phyloP scores from a whole-genome alignment of 2,888 invertebrate genomes.

The Phorcus lineatus region DNA sequence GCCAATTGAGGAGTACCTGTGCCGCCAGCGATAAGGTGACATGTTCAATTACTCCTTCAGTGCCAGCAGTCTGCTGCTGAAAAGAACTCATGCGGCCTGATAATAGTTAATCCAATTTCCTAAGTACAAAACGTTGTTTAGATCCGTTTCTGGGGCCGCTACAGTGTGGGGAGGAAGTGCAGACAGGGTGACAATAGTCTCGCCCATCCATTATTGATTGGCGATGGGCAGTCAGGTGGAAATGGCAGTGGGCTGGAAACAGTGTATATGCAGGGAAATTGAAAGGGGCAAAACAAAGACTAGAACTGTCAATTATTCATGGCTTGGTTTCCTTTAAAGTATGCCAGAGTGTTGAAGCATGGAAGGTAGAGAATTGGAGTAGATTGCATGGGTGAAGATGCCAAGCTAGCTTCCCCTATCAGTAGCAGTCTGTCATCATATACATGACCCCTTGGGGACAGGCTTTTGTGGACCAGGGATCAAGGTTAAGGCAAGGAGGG shows the following conservation, averaged over 20 bases:
- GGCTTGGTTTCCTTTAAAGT: constrained; percentile 8
- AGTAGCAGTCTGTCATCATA: too few relatives aligned
- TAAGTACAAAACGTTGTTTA: background rate
- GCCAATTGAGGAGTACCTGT: too few relatives aligned
- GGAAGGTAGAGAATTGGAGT: background rate
- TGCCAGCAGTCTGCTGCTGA: background rate
- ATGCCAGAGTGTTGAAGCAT: background rate
- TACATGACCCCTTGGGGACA: too few relatives aligned
- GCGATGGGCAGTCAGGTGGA: background rate
- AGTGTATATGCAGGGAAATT: background rate
- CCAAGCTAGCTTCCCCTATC: too few relatives aligned
- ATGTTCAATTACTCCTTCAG: background rate
- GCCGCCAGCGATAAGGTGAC: background rate
- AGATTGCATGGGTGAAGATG: background rate
- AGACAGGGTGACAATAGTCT: background rate
- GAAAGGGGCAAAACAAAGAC: constrained; percentile 2
- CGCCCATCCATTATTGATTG: background rate
- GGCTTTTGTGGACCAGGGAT: too few relatives aligned
- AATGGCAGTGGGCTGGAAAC: background rate
- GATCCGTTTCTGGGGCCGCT: background rate
- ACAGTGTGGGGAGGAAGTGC: background rate
- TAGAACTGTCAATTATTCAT: background rate
- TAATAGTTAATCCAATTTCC: constrained; percentile 2
- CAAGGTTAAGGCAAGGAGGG: too few relatives aligned
- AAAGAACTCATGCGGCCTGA: background rate